Evolutionary conservation across 2,113 vertebrate species (phyloP), one percentile per base, ranked within the genome.

Genomic region (Ictidomys tridecemlineatus): DNA sequence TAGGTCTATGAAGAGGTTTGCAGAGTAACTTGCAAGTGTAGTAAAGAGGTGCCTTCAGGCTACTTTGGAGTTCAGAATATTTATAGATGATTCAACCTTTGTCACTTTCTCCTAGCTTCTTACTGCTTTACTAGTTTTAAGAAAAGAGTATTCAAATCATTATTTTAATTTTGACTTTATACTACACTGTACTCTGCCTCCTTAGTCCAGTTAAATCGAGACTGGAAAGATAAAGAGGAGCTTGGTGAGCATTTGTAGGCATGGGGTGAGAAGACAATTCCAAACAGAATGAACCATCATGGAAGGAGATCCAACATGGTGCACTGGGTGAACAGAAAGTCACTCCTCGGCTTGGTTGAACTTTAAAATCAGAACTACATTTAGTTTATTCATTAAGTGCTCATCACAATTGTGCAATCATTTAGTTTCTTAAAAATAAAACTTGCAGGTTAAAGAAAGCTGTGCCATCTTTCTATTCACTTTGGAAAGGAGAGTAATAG

Each of bases 51-150:
- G 48, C 65, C 51, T 89, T 85, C 30, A 82, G 32, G 22, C 90
- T 90, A 89, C 32, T 70, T 85, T 85, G 48, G 70, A 93, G 30
- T 76, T 89, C 32, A 34, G 22, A 16, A n/a, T 74, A 84, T 93
- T 79, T 80, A 88, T 34, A 85, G 45, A 76, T 93, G 32, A 94
- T 32, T 93, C 94, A 87, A 74, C 30, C 32, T 90, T 74, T 84
- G 73, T 74, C 28, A 69, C 28, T 92, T 58, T 96, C 58, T 82
- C 67, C 53, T 10, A 65, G 37, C n/a, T 85, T 94, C 78, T 93
- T 92, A 80, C 30, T 85, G n/a, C 67, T 76, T 88, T 91, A 70
- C 30, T 79, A 42, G 12, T 76, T 91, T 93, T 85, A 93, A 85
- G 45, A 93, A 80, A 74, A 70, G 26, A 96, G 51, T 34, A 70